Conservation (phyloP, 2,113 vertebrate species). For the Chaetura pelagica region DNA sequence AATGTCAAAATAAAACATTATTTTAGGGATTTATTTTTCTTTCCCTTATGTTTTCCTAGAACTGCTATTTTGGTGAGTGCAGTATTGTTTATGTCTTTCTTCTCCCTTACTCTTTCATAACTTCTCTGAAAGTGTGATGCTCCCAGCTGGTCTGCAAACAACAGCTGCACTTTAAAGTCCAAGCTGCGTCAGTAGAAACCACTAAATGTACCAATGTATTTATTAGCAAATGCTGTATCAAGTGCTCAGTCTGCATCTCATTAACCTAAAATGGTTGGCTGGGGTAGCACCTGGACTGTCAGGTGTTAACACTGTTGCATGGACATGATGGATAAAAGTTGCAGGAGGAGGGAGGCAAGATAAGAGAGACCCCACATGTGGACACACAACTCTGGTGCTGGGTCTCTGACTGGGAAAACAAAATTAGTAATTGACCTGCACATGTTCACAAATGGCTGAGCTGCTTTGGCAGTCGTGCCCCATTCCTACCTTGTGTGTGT, state of each 20-base stretch:
- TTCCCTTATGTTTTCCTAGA: not conserved
- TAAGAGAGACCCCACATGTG: too few relatives aligned
- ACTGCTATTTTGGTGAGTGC: not conserved
- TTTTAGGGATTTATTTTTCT: not conserved
- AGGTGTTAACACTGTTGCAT: not conserved
- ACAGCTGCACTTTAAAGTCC: not conserved
- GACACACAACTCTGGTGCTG: not conserved
- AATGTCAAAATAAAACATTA: constrained; percentile 9
- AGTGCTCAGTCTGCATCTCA: not conserved
- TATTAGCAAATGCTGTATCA: not conserved
- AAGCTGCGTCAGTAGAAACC: not conserved
- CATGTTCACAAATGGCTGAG: not conserved
- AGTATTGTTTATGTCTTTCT: not conserved
- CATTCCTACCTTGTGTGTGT: too few relatives aligned
- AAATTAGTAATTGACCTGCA: not conserved
- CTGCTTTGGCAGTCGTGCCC: not conserved
- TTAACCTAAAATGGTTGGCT: not conserved
- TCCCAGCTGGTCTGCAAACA: not conserved
- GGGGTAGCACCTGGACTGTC: not conserved
- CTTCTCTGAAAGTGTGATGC: not conserved
- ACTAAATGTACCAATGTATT: not conserved
- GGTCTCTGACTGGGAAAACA: not conserved
- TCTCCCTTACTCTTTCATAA: not conserved
- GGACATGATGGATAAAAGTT: not conserved
- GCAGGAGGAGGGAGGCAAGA: not conserved